Evolutionary conservation across 2,888 invertebrate species (phyloP).

Genomic region (Sycophila texana): DNA sequence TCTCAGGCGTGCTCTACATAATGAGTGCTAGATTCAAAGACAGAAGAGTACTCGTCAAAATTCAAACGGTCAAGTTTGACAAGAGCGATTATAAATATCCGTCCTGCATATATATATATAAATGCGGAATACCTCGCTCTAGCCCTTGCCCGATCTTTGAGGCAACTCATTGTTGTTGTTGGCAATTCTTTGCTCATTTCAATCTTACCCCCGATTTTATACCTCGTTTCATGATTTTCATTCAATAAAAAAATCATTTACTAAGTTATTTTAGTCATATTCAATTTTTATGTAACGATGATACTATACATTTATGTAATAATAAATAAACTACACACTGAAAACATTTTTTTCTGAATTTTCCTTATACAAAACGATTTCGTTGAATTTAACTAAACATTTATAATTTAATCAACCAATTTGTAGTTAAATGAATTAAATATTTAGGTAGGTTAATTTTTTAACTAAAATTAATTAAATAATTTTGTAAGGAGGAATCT

Average conservation of each 20-base stretch:
- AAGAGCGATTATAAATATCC: constrained; percentile 44
- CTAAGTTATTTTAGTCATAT: background rate
- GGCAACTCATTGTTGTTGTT: constrained; percentile 30
- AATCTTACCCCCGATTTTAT: background rate
- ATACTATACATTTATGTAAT: background rate
- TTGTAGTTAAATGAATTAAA: too few relatives aligned
- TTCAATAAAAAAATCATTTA: background rate
- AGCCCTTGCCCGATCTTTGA: too few relatives aligned
- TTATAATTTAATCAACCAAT: too few relatives aligned
- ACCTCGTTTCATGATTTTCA: background rate
- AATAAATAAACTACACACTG: too few relatives aligned
- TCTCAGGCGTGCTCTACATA: background rate
- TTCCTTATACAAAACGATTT: too few relatives aligned
- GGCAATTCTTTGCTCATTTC: constrained; percentile 18
- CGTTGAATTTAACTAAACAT: too few relatives aligned
- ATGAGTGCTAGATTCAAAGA: background rate
- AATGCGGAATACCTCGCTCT: background rate
- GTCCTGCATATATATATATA: constrained; percentile 19
- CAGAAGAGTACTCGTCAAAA: constrained; percentile 21
- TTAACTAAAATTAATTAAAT: too few relatives aligned
- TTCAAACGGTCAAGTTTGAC: constrained; percentile 11
- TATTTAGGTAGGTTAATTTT: too few relatives aligned
- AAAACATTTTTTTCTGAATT: too few relatives aligned
- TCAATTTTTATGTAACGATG: background rate
- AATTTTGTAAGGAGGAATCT: too few relatives aligned